phyloP scores from a whole-genome alignment of 2,113 vertebrate genomes.

The Loxodonta africana region DNA sequence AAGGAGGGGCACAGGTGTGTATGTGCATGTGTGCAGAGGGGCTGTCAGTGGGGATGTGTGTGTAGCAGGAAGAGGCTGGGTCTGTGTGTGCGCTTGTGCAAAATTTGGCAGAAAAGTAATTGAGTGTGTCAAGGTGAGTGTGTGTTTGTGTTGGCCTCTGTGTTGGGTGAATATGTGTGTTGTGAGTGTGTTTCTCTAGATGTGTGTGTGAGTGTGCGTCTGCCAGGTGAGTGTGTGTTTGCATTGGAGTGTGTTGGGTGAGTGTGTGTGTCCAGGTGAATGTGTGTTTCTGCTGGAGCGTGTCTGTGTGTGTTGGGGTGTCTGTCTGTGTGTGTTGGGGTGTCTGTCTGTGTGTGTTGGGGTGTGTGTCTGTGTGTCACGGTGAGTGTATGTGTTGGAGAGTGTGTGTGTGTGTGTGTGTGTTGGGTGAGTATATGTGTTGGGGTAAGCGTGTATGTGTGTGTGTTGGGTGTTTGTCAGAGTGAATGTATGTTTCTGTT shows the following conservation, averaged over 20 bases:
- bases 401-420: background rate
- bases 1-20: background rate
- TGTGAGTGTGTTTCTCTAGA: no score
- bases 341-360: background rate
- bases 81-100: background rate
- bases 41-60: background rate
- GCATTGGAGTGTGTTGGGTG: background rate
- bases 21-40: no score
- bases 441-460: background rate
- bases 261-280: background rate
- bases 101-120: background rate
- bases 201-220: no score
- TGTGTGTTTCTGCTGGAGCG: background rate
- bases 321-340: background rate
- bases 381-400: background rate
- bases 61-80: background rate
- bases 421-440: background rate
- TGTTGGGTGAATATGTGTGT: background rate
- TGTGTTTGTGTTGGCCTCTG: background rate
- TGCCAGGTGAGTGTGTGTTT: background rate
- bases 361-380: background rate
- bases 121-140: background rate
- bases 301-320: background rate
- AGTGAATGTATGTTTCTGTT: background rate
- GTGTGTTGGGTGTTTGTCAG: background rate